Conservation (phyloP, 2,797 vertebrate genomes). For the Chrysocyon brachyurus region DNA sequence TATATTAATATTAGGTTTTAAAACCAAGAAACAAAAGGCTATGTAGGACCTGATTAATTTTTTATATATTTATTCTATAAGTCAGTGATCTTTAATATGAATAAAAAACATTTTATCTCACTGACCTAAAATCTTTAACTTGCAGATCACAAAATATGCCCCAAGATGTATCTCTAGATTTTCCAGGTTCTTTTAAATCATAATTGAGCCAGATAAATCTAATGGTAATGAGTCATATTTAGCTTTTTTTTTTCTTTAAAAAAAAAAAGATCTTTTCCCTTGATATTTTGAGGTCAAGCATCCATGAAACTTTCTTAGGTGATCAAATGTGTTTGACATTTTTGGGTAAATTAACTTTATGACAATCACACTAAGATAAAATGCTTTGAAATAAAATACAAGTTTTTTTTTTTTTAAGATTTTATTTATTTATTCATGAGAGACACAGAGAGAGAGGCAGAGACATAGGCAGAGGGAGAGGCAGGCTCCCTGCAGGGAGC, state of each 20-base stretch:
- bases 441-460: too few relatives aligned
- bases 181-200: neutral
- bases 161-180: neutral
- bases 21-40: slow-evolving; percentile 8
- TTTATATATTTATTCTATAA: neutral
- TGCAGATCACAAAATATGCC: neutral
- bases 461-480: too few relatives aligned
- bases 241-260: neutral
- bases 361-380: slow-evolving; percentile 38
- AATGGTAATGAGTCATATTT: slow-evolving; percentile 35
- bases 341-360: slow-evolving; percentile 24
- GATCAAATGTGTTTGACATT: neutral
- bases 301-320: neutral
- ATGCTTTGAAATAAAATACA: slow-evolving; percentile 50
- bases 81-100: neutral
- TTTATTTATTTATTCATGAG: too few relatives aligned
- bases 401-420: neutral
- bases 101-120: slow-evolving; percentile 19
- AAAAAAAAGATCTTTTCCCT: neutral
- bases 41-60: neutral
- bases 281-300: neutral
- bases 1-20: slow-evolving; percentile 8
- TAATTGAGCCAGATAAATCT: slow-evolving; percentile 35
- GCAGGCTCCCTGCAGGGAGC: too few relatives aligned
- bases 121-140: slow-evolving; percentile 5